Conservation (phyloP, 2,113 vertebrate genomes). For the Neomonachus schauinslandi region DNA sequence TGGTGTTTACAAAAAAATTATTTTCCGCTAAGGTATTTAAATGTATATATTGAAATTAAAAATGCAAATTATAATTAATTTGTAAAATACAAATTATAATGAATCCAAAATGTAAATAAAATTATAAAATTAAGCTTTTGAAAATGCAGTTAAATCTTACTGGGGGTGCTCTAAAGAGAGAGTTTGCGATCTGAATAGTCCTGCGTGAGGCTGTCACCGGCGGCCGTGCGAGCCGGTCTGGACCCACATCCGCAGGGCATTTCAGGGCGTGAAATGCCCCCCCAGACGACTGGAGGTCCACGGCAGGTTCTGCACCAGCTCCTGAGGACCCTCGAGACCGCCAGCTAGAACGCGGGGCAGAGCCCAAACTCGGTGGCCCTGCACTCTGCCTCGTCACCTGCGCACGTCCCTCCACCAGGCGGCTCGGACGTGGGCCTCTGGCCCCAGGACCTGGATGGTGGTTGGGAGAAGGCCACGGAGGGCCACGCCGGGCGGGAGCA, state of each 20-base stretch:
- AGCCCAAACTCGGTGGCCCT: neutral
- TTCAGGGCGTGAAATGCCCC: neutral
- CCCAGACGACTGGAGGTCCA: neutral
- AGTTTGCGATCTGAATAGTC: neutral
- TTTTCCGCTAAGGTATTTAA: neutral
- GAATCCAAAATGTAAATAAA: neutral
- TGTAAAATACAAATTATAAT: neutral
- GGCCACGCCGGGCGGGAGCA: accelerated
- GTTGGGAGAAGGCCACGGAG: neutral
- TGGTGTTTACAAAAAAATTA: neutral
- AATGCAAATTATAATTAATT: neutral
- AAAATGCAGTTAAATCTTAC: neutral
- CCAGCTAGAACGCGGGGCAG: neutral
- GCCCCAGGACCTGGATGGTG: neutral
- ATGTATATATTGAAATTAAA: neutral
- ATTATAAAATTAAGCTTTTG: neutral
- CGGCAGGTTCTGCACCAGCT: neutral
- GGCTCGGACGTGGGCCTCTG: neutral
- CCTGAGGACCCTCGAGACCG: neutral
- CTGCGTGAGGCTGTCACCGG: accelerated
- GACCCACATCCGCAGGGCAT: accelerated
- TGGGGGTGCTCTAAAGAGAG: neutral
- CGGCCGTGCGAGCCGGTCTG: accelerated
- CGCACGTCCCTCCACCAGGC: neutral
- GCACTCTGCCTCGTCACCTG: neutral